Conservation (phyloP, 1,140 invertebrate genomes). For the Platorchestia sp. region DNA sequence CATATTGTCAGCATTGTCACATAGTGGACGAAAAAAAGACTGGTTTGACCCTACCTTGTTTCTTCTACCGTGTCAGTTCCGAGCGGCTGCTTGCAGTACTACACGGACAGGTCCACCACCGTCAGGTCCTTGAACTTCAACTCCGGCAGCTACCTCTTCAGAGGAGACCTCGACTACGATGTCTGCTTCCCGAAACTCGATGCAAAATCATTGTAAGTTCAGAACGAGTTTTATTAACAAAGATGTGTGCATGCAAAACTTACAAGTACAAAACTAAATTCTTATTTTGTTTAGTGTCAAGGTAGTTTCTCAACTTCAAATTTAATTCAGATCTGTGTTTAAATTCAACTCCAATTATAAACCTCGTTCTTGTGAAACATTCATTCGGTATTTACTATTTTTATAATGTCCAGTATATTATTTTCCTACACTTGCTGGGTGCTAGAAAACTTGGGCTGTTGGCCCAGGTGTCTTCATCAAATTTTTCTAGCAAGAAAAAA, state of each 20-base stretch:
- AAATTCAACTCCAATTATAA: neutral
- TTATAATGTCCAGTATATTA: neutral
- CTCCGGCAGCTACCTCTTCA: slow-evolving; percentile 38
- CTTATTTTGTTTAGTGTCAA: neutral
- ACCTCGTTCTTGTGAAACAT: neutral
- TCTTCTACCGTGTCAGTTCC: no score
- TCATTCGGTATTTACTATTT: neutral
- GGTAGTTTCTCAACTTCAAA: neutral
- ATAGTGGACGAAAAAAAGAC: no score
- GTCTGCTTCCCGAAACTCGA: slow-evolving; percentile 58
- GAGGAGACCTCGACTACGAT: slow-evolving; percentile 49
- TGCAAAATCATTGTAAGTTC: neutral
- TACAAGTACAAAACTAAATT: neutral
- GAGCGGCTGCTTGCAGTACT: slow-evolving; percentile 47
- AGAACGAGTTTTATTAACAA: neutral
- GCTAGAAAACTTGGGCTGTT: neutral
- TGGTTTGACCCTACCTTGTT: no score
- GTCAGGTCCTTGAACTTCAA: slow-evolving; percentile 56
- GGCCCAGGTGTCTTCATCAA: no score
- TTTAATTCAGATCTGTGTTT: neutral
- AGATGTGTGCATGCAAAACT: neutral
- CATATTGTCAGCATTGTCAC: no score
- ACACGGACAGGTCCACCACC: neutral
- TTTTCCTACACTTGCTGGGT: neutral
- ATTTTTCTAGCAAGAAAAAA: no score